Evolutionary conservation across 2,113 vertebrate species (phyloP).

Genomic region (Lota lota): DNA sequence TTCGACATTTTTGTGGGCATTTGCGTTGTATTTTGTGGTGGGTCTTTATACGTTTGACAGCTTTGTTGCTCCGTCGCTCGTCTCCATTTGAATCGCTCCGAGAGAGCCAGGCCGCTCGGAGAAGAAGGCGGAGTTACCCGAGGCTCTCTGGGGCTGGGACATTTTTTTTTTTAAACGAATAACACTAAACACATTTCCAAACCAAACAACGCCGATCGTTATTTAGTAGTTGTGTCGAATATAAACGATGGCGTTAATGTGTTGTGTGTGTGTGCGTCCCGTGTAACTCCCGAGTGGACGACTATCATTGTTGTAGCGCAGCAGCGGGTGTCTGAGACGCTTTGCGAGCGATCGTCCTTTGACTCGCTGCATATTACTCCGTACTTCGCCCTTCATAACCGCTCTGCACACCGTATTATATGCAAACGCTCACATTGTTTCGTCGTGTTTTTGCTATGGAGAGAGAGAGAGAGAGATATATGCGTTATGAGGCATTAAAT

Average conservation of each 20-base stretch:
- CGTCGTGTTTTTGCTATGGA: too few relatives aligned
- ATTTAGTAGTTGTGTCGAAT: not conserved
- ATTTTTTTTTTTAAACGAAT: conserved; percentile 64
- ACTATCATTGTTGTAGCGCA: conserved; percentile 19
- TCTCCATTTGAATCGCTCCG: conserved; percentile 57
- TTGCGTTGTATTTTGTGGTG: conserved; percentile 51
- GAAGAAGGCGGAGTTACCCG: conserved; percentile 77
- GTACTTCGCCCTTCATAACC: too few relatives aligned
- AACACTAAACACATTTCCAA: conserved; percentile 31
- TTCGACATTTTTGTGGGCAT: conserved; percentile 28
- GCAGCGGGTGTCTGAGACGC: conserved; percentile 15
- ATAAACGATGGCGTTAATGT: not conserved
- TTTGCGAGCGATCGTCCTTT: not conserved
- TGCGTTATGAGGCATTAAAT: not conserved
- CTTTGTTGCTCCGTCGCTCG: conserved; percentile 65
- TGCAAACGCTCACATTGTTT: too few relatives aligned
- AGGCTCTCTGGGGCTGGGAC: conserved; percentile 48
- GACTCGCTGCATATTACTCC: too few relatives aligned
- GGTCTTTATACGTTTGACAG: conserved; percentile 56
- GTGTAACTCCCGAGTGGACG: conserved; percentile 16
- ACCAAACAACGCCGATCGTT: conserved; percentile 25
- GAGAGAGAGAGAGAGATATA: too few relatives aligned
- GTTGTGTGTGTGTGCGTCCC: not conserved
- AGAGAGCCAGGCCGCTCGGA: conserved; percentile 72
- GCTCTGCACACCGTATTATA: too few relatives aligned